Evolutionary conservation across 2,113 vertebrate species (phyloP), one percentile per base, ranked within the genome.

Genomic region (Coptodon bakossiorum): DNA sequence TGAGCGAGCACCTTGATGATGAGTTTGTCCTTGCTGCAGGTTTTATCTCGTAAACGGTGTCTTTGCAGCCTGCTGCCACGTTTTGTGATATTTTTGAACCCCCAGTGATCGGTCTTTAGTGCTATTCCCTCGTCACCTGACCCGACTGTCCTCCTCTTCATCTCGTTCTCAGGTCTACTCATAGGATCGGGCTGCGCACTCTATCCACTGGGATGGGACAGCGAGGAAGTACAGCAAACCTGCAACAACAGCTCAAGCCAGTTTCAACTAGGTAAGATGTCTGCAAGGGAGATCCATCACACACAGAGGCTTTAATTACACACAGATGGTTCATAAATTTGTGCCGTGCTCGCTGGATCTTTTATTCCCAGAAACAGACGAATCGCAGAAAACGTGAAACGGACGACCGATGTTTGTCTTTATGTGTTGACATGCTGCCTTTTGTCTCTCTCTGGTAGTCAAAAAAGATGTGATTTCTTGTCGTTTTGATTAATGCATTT

Each of bases 191-290:
- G 99, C 84, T 99, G 99, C 80, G 98, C 98, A 3, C 97, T 99
- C 78, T 99, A 99, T 89, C 98, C 99, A 16, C 93, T 99, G 95
- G 99, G 99, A 89, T 99, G 98, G 99, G 98, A 98, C 95, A 99
- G 99, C 48, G 99, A 99, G 94, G 99, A 99, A 91, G 97, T 99
- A 59, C 96, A 96, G 81, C 99, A 99, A 96, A 98, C 98, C 53
- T 99, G 99, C 95, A 97, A 97, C 90, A 99, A 99, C 95, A 94
- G 96, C 92, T 99, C 99, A 14, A 95, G 97, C 92, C 99, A 99
- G 94, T 99, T 98, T 95, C 96, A 98, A 86, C 90, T 99, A 88
- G 99, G 99, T 99, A 95, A 97, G 97, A 93, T 29, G 36, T 87
- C 59, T 16, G 19, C 45, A n/a, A n/a, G 17, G 27, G 45, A 78